phyloP scores from a whole-genome alignment of 2,797 vertebrate genomes.

The Scolopax bukidnonensis region DNA sequence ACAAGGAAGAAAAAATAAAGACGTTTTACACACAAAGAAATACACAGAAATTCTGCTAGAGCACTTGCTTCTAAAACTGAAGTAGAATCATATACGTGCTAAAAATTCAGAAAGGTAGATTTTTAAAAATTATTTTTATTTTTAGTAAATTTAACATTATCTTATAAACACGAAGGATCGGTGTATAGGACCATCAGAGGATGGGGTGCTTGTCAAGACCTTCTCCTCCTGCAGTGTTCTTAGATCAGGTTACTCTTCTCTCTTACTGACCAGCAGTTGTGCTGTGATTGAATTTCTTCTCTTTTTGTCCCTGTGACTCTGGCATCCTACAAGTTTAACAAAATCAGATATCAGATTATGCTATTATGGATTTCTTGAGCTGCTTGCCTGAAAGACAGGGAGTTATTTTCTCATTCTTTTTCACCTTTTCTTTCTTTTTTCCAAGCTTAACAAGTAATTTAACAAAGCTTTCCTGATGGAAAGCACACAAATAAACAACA shows the following conservation, averaged over 20 bases:
- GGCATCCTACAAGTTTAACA: background rate
- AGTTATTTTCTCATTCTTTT: background rate
- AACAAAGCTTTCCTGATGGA: background rate
- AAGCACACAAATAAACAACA: background rate
- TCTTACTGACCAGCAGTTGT: background rate
- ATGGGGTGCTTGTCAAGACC: background rate
- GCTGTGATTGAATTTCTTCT: background rate
- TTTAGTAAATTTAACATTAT: background rate
- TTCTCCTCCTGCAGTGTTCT: background rate
- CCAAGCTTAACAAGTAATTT: background rate
- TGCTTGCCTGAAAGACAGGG: background rate
- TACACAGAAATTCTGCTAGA: background rate
- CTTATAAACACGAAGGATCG: background rate
- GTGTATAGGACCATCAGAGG: background rate
- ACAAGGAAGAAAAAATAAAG: background rate
- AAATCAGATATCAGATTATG: background rate
- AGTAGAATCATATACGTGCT: background rate
- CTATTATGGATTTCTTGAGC: background rate
- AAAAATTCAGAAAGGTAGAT: background rate
- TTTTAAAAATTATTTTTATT: too few species aligned
- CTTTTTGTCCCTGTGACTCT: background rate
- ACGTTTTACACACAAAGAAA: background rate
- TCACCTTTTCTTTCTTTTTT: background rate
- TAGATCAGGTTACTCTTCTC: background rate
- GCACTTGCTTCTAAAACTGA: background rate